Percentiles rank a stretch among this genome's conserved stretches.
Evolutionary conservation across 37 sponge, comb jelly and placozoan species (phyloP).

Genomic region (Haliclona indistincta): DNA sequence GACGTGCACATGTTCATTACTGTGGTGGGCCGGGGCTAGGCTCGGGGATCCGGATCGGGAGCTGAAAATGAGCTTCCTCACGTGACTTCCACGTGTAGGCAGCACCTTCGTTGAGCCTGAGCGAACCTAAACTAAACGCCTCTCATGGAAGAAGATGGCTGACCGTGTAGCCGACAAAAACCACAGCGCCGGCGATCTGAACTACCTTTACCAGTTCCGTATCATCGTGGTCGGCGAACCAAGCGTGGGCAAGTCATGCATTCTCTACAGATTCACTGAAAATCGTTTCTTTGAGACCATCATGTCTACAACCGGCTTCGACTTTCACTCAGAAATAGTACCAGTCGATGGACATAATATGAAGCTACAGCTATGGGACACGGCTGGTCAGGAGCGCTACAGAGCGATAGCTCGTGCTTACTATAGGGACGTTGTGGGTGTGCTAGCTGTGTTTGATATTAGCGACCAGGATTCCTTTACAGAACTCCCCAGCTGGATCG

Average conservation of each 20-base stretch:
- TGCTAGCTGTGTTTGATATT: conserved; percentile 61
- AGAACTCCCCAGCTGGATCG: conserved; percentile 39
- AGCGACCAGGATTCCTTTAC: conserved; percentile 37
- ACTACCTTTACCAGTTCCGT: conserved; percentile 52
- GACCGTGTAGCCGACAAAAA: no score
- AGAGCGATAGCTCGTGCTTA: conserved; percentile 60
- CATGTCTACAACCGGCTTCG: conserved; percentile 59
- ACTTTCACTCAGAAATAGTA: conserved; percentile 56
- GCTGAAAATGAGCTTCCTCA: no score
- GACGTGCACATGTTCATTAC: no score
- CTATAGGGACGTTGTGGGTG: conserved; percentile 60
- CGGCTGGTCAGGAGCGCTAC: conserved; percentile 71
- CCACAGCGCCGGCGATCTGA: no score
- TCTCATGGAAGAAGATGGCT: no score
- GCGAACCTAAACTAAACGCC: no score
- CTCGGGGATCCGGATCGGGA: no score
- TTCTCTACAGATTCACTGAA: conserved; percentile 52
- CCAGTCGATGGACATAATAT: conserved; percentile 18
- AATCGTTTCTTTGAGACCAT: conserved; percentile 3
- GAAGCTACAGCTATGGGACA: conserved; percentile 77
- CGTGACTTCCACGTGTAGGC: no score
- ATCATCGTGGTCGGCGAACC: conserved; percentile 61
- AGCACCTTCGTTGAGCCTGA: no score
- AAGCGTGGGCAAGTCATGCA: conserved; percentile 62
- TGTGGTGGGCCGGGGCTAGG: no score